Evolutionary conservation across 2,113 vertebrate species (phyloP), one percentile per base, ranked within the genome.

Genomic region (Colistium nudipinnis): DNA sequence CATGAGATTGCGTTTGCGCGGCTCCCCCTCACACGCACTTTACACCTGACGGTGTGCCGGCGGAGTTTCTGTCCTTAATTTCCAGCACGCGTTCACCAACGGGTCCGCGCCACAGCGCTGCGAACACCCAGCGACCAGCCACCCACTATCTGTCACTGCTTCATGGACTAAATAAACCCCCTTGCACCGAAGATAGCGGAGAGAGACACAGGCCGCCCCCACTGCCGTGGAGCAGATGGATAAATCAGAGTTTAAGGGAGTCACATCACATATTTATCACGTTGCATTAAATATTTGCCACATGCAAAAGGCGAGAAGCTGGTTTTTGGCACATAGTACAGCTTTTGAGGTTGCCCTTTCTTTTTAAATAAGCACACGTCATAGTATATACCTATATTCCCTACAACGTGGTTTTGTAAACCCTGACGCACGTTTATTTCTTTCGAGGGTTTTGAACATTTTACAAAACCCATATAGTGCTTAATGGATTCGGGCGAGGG

Each of bases 401-500:
- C 24, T 33, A 9, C 31, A 33, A 33, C 31, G 9, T 33, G 4
- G 31, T 33, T 33, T 33, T 33, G 31, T 33, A n/a, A n/a, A n/a
- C n/a, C n/a, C n/a, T n/a, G n/a, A n/a, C n/a, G n/a, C n/a, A n/a
- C n/a, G n/a, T n/a, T n/a, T n/a, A n/a, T n/a, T n/a, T n/a, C n/a
- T n/a, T n/a, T n/a, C n/a, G n/a, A n/a, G n/a, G n/a, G n/a, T n/a
- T n/a, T n/a, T n/a, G n/a, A n/a, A n/a, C n/a, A n/a, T n/a, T n/a
- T n/a, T n/a, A n/a, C 6, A 24, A 17, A 30, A 43, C 39, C 3
- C n/a, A 16, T 11, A 41, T 9, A 22, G 33, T 43, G 13, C 61
- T 6, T 55, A 59, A 52, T 36, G 49, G 43, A 47, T 63, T n/a
- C 51, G 19, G 73, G 54, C 20, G 41, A 60, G 70, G 39, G 41